phyloP scores from a whole-genome alignment of 1,140 invertebrate genomes.

The Leptestheria dahalacensis region DNA sequence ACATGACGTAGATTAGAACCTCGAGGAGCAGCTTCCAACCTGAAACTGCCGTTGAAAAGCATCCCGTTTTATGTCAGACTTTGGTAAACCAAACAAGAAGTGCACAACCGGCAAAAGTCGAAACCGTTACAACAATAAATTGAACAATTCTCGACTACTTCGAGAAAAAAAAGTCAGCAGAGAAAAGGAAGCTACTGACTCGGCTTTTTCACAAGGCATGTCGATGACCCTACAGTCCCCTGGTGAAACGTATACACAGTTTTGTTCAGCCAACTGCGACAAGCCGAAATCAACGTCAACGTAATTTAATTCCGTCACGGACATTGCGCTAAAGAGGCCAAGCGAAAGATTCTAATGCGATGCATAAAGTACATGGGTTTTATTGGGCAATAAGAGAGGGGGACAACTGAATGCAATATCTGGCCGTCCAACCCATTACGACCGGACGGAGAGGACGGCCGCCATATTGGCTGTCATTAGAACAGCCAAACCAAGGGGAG shows the following conservation, averaged over 20 bases:
- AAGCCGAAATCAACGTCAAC: too few relatives aligned
- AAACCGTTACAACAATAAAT: not conserved
- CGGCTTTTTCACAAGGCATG: too few relatives aligned
- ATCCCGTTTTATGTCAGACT: too few relatives aligned
- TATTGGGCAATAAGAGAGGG: not conserved
- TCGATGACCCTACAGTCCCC: not conserved
- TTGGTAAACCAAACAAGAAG: too few relatives aligned
- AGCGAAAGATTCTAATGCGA: not conserved
- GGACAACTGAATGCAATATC: not conserved
- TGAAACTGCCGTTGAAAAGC: too few relatives aligned
- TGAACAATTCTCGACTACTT: not conserved
- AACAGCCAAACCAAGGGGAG: too few relatives aligned
- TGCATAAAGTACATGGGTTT: not conserved
- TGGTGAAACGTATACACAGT: too few relatives aligned
- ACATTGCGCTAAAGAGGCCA: not conserved
- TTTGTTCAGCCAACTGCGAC: too few relatives aligned
- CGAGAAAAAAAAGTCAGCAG: not conserved
- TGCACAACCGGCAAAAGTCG: not conserved
- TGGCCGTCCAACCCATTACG: not conserved
- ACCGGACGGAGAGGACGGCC: not conserved
- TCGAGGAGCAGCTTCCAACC: too few relatives aligned
- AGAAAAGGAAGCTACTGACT: too few relatives aligned
- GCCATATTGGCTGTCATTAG: not conserved
- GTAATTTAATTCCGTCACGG: too few relatives aligned
- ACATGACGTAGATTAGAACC: not conserved